Base-by-base conservation (phyloP, 2,797 vertebrate genomes). In the Apogon hyalosoma region DNA sequence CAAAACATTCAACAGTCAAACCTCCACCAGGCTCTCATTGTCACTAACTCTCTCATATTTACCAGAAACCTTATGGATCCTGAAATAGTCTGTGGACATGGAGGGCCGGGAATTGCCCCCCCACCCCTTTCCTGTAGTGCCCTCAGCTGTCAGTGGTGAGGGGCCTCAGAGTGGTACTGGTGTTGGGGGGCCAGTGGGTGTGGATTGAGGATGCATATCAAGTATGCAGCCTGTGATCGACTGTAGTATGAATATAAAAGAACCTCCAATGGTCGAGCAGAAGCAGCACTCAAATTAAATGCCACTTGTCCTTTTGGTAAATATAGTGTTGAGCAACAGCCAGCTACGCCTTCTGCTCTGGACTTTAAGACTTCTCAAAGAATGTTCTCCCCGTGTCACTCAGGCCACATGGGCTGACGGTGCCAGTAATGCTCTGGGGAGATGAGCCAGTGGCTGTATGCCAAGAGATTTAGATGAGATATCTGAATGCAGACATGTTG, bases 341-440 rank as follows among this genome's bases (percentile, higher is more conserved):
- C 81, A 77, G 88, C 77, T 75, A 13, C 65, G 14, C 79, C 82
- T 83, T 86, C 68, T 48, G 7, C 76, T 64, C 72, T 61, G 76
- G 71, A 84, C 73, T 73, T 85, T 70, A 64, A 88, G 89, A 86
- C 83, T 68, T 49, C 76, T 78, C 46, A 56, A 84, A 72, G 90
- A 91, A 93, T 91, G 88, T 84, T 88, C 85, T 87, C 69, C 80
- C 68, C 52, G 33, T 77, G 84, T 84, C 77, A 71, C 59, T 75
- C 7, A 47, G 79, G 64, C 73, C 75, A 73, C 84, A 75, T 74
- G 85, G 79, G 55, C 77, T 8, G 53, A 65, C 66, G 64, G 47
- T 85, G 77, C 83, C 84, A 86, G 84, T 71, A 83, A 83, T 67
- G 73, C 84, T 71, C 53, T 14, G 73, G 77, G 51, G 78, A 80